Base-by-base conservation (phyloP, 2,113 vertebrate genomes). In the Melanocharis versteri region DNA sequence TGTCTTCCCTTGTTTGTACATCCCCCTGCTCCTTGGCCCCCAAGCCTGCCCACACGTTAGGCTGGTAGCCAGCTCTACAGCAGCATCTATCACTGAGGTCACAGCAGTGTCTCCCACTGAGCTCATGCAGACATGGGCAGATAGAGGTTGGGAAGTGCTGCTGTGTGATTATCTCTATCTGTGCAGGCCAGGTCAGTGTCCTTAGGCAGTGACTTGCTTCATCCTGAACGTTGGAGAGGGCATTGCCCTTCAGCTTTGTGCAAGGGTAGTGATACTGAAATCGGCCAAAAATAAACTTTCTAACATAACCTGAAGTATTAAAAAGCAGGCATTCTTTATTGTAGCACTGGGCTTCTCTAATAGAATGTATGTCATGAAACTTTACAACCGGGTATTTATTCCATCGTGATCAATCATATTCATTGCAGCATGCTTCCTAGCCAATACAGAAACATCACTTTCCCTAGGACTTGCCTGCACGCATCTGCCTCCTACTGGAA, bases 21-120 rank as follows among this genome's bases (percentile, higher is more conserved):
- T 18, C 9, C 24, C 19, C 18, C 35, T 13, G 13, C 60, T 62
- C 33, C 50, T 73, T 75, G 71, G 44, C 24, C 33, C 45, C 58
- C 6, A 33, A 7, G 6, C 26, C n/a, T 26, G 22, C 30, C 24
- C 30, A 10, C 0, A 0, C 3, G 19, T n/a, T 17, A 68, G 33
- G 17, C 2, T 40, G 20, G n/a, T 47, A 50, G 35, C 33, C 50
- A 42, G 40, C 40, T 86, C 66, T 75, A 11, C 51, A 54, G 53
- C 45, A n/a, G 23, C 60, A 15, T 1, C 44, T 7, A 0, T 28
- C 27, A 6, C 0, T 11, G 11, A 7, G 48, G 30, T 18, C 14
- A 39, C 53, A 57, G 17, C 45, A 42, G 31, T 10, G 23, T 45
- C 18, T 77, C 58, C 58, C 81, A 17, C 50, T 19, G 68, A 87